phyloP scores from a whole-genome alignment of 1,140 invertebrate genomes.

The Cardiocondyla obscurior region DNA sequence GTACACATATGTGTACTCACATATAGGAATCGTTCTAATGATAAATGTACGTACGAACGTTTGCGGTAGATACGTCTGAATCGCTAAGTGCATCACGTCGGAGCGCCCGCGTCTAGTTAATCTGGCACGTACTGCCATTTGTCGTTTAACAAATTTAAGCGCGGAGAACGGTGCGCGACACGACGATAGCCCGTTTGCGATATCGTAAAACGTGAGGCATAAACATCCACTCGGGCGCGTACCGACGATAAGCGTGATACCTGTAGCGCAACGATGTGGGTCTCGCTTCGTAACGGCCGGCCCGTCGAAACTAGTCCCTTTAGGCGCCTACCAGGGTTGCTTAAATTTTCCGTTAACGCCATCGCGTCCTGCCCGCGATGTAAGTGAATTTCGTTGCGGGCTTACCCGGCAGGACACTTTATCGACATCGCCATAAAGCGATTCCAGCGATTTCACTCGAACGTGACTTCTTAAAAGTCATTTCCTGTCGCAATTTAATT shows the following conservation, averaged over 20 bases:
- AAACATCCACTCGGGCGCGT: slow-evolving; percentile 42
- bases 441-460: not conserved
- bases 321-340: not conserved
- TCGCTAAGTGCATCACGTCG: not conserved
- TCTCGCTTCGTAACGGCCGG: not conserved
- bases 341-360: slow-evolving; percentile 43
- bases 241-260: slow-evolving; percentile 42
- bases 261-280: not conserved
- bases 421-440: slow-evolving; percentile 14
- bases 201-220: slow-evolving; percentile 48
- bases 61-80: not conserved
- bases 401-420: slow-evolving; percentile 27
- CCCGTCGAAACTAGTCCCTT: slow-evolving; percentile 21
- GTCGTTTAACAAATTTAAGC: slow-evolving; percentile 56
- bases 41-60: not conserved
- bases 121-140: slow-evolving; percentile 35
- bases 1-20: not conserved
- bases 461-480: slow-evolving; percentile 14
- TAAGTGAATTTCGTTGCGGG: slow-evolving; percentile 40
- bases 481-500: slow-evolving; percentile 11
- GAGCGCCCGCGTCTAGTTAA: not conserved
- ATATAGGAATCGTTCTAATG: not conserved
- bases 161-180: not conserved
- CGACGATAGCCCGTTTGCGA: slow-evolving; percentile 30
- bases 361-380: not conserved